Evolutionary conservation across 2,797 vertebrate species (phyloP), one percentile per base, ranked within the genome.

Genomic region (Molossus alvarezi): DNA sequence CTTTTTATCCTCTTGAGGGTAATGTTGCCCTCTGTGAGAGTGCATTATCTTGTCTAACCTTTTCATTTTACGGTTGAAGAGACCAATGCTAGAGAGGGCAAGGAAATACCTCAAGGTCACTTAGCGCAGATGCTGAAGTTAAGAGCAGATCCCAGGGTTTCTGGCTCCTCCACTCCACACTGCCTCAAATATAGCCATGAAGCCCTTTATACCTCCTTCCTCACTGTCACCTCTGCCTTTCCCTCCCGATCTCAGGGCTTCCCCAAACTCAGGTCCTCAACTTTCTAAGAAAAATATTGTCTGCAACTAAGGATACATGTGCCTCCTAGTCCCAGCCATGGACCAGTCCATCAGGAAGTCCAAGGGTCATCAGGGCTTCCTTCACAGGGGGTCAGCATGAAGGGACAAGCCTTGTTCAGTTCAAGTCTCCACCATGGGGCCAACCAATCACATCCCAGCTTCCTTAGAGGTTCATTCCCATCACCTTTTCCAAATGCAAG

Each of bases 401-500:
- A 67, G 45, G 27, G 6, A 83, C 29, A 80, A 69, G 23, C 23
- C 23, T 6, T 60, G 37, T 15, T 94, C 72, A 45, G 55, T 69
- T 79, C 33, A 81, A 37, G 83, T 41, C n/a, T 64, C 90, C 53
- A 51, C 64, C 23, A 29, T 7, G 29, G 48, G 53, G 57, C 65
- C 0, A 0, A 27, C 94, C 97, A 60, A 98, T 98, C 97, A 98
- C 97, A 98, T 97, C 96, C 97, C 96, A 97, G 92, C 97, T 97
- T 98, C 97, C 97, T 97, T 94, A 87, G 98, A 98, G 98, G 98
- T 95, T 98, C 98, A 98, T 97, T 97, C 97, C 98, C 97, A 98
- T 98, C 98, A 98, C 98, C 98, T 98, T 98, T 95, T 96, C 97
- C 96, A 98, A 98, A 98, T 98, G 98, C 98, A 99, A 98, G 98